phyloP scores from a whole-genome alignment of 2,888 invertebrate genomes.

The Cenopis cana region DNA sequence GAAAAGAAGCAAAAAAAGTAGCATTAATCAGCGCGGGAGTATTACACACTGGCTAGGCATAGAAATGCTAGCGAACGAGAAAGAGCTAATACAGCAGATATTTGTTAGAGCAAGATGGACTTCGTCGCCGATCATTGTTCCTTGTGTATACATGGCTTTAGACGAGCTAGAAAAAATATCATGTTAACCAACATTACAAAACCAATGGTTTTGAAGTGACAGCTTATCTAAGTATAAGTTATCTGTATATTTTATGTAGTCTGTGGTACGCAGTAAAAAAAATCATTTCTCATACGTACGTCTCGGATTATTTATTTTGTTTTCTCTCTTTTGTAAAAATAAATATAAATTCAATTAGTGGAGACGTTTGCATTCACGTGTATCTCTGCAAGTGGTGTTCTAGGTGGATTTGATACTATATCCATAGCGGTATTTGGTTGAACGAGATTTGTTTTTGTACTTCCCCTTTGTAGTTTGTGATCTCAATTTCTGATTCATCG shows the following conservation, averaged over 20 bases:
- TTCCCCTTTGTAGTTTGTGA: slow-evolving; percentile 36
- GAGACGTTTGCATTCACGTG: slow-evolving; percentile 8
- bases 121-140: no score
- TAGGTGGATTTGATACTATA: neutral
- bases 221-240: no score
- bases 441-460: slow-evolving; percentile 25
- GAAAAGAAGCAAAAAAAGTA: no score
- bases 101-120: no score
- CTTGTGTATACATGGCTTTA: neutral
- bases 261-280: slow-evolving; percentile 38
- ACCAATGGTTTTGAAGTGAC: no score
- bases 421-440: slow-evolving; percentile 2
- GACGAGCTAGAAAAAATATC: neutral
- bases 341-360: slow-evolving; percentile 38
- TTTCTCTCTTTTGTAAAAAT: slow-evolving; percentile 27
- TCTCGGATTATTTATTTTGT: slow-evolving; percentile 35
- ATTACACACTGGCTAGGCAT: no score
- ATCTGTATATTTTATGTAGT: neutral
- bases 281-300: slow-evolving; percentile 17
- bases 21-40: no score
- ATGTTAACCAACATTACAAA: neutral
- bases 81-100: no score
- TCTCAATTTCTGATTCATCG: slow-evolving; percentile 49
- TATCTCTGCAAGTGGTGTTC: neutral
- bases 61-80: no score